Base-by-base conservation (phyloP, 2,888 invertebrate genomes). In the Adela reaumurella region DNA sequence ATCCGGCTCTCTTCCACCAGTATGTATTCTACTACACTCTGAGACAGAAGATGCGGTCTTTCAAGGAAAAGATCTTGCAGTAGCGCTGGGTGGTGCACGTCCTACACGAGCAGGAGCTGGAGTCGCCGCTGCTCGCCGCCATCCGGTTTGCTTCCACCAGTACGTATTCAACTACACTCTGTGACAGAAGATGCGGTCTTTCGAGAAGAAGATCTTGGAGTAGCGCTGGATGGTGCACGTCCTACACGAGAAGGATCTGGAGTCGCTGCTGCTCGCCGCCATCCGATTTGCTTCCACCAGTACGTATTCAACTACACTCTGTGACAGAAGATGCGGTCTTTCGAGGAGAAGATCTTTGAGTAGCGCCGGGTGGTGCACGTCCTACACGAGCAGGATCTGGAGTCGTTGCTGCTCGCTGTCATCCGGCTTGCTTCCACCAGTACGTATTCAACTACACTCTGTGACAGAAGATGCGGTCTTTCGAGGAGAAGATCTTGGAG, bases 71-170 rank as follows among this genome's bases (percentile, higher is more conserved):
- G 84, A 95, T 97, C 67, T 94, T 94, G 60, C 90, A 91, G 77
- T 90, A 95, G 51, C 84, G 97, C 62, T 97, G 97, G 97, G 94
- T 97, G 53, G 97, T 97, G 47, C 97, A 97, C 29, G 97, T 97
- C 48, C 77, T 97, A 62, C 96, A 97, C 11, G 95, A 96, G 62
- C 96, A 97, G 76, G 97, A 97, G 73, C 77, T 97, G 59, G 96
- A 97, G 77, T 88, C 92, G 62, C 83, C 97, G 56, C 81, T 97
- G 54, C 88, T 92, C 73, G 92, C 93, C 58, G 87, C 95, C 56
- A 94, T 94, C 58, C 90, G 92, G 59, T 81, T 97, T 55, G 92
- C 94, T 62, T 83, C 84, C 65, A 89, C 88, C 81, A 93, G 94
- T 88, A 67, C 59, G 63, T 50, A n/a, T n/a, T n/a, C n/a, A n/a